Conservation (phyloP, 2,888 invertebrate genomes). For the Agonopterix subpropinquella region DNA sequence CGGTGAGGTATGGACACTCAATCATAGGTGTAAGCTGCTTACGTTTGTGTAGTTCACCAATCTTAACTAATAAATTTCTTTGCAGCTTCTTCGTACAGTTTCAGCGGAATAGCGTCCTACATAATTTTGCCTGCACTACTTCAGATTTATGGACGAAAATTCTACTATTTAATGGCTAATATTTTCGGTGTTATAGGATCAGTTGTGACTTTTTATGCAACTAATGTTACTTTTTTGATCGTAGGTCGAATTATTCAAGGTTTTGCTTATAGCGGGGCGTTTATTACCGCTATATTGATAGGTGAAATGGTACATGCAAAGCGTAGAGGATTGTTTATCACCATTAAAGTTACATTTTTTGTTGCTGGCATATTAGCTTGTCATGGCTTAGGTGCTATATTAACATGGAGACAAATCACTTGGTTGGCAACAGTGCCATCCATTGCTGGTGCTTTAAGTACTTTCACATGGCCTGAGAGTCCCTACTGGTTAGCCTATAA, state of each 20-base stretch:
- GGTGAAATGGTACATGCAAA: conserved; percentile 18
- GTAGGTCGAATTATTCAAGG: conserved; percentile 16
- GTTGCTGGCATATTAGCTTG: conserved; percentile 15
- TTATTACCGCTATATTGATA: conserved; percentile 10
- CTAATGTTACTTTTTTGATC: conserved; percentile 11
- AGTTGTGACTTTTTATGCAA: conserved; percentile 12
- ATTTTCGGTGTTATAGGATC: conserved; percentile 11
- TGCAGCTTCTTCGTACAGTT: conserved; percentile 5
- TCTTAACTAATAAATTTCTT: neutral
- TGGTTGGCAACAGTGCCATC: conserved; percentile 14
- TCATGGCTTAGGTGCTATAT: conserved; percentile 11
- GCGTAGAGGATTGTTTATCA: conserved; percentile 15
- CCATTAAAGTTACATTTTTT: conserved; percentile 13
- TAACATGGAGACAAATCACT: conserved; percentile 16
- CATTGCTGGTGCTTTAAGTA: conserved; percentile 10
- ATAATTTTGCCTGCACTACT: conserved; percentile 13
- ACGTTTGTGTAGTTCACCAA: no score
- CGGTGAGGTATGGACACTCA: no score
- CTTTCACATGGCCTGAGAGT: conserved; percentile 16
- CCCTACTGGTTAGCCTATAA: conserved; percentile 18
- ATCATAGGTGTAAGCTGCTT: no score
- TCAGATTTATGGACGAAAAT: conserved; percentile 16
- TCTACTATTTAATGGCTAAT: conserved; percentile 12
- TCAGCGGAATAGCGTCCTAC: conserved; percentile 10
- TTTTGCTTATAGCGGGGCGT: conserved; percentile 13